phyloP scores from a whole-genome alignment of 1,140 invertebrate genomes.

The Anthonomus grandis region DNA sequence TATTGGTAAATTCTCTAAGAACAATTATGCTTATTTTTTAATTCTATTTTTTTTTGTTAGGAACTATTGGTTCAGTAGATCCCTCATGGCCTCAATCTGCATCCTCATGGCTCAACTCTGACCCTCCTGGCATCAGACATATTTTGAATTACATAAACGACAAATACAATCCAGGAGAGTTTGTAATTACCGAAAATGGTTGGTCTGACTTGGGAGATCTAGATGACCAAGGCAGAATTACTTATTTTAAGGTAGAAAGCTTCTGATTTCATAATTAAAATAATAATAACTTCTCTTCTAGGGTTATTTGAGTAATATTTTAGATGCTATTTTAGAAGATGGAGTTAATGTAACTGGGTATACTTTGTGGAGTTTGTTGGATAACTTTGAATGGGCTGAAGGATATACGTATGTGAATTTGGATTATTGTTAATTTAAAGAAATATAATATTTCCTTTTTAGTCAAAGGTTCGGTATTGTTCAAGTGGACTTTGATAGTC shows the following conservation, averaged over 20 bases:
- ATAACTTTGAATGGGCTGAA: constrained; percentile 63
- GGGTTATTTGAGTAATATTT: constrained; percentile 18
- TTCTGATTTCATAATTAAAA: background rate
- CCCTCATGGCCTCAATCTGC: constrained; percentile 36
- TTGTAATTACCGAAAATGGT: constrained; percentile 70
- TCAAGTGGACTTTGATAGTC: constrained; percentile 37
- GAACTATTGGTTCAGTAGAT: constrained; percentile 10
- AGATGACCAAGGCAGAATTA: constrained; percentile 16
- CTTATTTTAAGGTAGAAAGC: constrained; percentile 48
- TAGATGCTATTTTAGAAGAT: constrained; percentile 43
- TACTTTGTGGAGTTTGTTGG: constrained; percentile 61
- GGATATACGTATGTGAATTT: constrained; percentile 45
- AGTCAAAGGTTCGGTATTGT: constrained; percentile 31
- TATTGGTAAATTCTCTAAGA: constrained; percentile 9
- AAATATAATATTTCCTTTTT: background rate
- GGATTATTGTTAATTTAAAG: constrained; percentile 23
- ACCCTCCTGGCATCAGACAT: constrained; percentile 51
- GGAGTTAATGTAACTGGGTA: constrained; percentile 53
- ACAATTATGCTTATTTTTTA: background rate
- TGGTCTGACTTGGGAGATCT: constrained; percentile 45
- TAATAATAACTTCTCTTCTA: background rate
- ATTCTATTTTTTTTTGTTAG: constrained; percentile 4
- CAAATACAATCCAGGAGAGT: constrained; percentile 57
- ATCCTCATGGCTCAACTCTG: constrained; percentile 52
- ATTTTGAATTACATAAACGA: constrained; percentile 59